Evolutionary conservation across 2,797 vertebrate species (phyloP), one percentile per base, ranked within the genome.

Genomic region (Hapalemur alaotrensis): DNA sequence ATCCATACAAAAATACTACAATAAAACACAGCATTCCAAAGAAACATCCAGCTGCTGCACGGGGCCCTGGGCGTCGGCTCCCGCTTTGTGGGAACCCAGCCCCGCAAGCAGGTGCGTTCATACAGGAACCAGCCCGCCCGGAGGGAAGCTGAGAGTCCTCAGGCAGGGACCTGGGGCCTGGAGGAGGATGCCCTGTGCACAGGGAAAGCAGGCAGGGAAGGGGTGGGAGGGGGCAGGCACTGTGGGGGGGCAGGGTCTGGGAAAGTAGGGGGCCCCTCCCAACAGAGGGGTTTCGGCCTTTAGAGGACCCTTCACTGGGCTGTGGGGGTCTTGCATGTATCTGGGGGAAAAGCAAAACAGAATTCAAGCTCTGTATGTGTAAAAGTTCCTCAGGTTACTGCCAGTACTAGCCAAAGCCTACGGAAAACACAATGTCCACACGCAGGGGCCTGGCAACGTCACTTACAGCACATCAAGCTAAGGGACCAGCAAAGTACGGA

Each of bases 11-110:
- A 78, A 86, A 46, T 35, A 48, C 65, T 65, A 43, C 5, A 4
- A 81, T 15, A n/a, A 52, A 65, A 73, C 11, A 52, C 41, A 50
- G 23, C 43, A 23, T 65, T 78, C 43, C 41, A 32, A n/a, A 87
- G 57, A 63, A 65, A 52, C 0, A 9, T 18, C 12, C 17, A n/a
- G 57, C 67, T 67, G 14, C 0, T 7, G 67, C n/a, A 7, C 4
- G 0, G 52, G 50, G 9, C 12, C 0, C 69, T 0, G 8, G 75
- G 43, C 0, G 7, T 22, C 2, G 6, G 15, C 7, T 69, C 41
- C 18, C 28, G 15, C 38, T 18, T 2, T 9, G 23, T 23, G 46
- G 4, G 52, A 35, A 57, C 18, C 30, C 43, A 5, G 35, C 7
- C 10, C 54, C 2, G 1, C 11, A 46, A 73, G 50, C 18, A 46